Evolutionary conservation across 2,888 invertebrate species (phyloP), one percentile per base, ranked within the genome.

Genomic region (Dynastes grantii): DNA sequence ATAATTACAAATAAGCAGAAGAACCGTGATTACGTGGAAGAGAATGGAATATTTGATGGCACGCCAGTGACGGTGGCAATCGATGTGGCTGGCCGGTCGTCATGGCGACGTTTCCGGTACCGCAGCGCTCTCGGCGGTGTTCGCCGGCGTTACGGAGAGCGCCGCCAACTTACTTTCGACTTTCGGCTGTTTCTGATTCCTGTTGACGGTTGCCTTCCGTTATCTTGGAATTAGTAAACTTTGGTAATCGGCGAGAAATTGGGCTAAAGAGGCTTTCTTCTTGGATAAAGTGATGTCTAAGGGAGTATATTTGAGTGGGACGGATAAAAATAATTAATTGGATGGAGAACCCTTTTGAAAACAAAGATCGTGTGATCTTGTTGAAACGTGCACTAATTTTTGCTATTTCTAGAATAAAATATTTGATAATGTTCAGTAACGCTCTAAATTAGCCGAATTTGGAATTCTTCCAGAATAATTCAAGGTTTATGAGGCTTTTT

Each of bases 91-190:
- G 88, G 87, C 90, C 90, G 90, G 93, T 92, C 91, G 92, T 92
- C 91, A 92, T 91, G 90, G 91, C 90, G 90, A 90, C 91, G 89
- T 90, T 92, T 93, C 92, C 93, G 92, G 91, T 89, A 71, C 87
- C 87, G 87, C 87, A 88, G 87, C 87, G 86, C 87, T 86, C 85
- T 83, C 83, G 81, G 79, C 82, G 83, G 82, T 80, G 81, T 79
- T 77, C 80, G 79, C 76, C 49, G 65, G 65, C 65, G 6, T 64
- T 76, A 53, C 6, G 37, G 65, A 53, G 65, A 67, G 55, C 76
- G 53, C 67, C 55, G 53, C 65, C 76, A 37, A 65, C 32, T 65
- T 53, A 29, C 29, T 27, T 8, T 61, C 61, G 53, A 53, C 53
- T 53, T 11, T 16, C 16, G 53, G 6, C 16, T n/a, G 53, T 53